phyloP scores from a whole-genome alignment of 2,113 vertebrate genomes.

The Cynocephalus volans region DNA sequence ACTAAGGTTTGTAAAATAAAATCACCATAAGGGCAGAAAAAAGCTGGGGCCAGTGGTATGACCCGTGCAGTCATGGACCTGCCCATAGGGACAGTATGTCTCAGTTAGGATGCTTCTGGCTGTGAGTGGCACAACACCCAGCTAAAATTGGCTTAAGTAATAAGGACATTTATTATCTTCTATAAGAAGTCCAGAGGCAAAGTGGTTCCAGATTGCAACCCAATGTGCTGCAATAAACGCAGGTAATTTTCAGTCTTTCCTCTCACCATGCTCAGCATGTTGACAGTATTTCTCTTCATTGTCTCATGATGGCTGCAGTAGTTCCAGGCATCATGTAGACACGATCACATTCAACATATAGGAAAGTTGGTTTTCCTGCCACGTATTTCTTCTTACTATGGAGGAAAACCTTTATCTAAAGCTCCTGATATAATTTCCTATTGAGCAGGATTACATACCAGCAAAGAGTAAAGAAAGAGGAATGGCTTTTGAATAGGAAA shows the following conservation, averaged over 20 bases:
- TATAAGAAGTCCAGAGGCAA: not conserved
- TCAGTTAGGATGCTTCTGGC: not conserved
- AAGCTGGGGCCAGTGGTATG: not conserved
- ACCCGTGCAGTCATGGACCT: not conserved
- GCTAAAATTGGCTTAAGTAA: not conserved
- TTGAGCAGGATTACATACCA: not conserved
- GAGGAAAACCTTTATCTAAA: not conserved
- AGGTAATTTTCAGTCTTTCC: not conserved
- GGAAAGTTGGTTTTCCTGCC: not conserved
- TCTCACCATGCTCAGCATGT: not conserved
- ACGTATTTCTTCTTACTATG: not conserved
- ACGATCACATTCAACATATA: not conserved
- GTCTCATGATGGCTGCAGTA: not conserved
- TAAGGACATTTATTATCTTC: not conserved
- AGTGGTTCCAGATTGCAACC: not conserved
- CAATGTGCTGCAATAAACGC: not conserved
- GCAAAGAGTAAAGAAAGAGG: not conserved
- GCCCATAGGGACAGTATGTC: not conserved
- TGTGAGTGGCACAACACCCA: not conserved
- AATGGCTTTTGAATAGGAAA: not conserved
- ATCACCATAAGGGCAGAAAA: not conserved
- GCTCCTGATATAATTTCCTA: not conserved
- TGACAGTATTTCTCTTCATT: not conserved
- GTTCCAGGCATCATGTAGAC: not conserved
- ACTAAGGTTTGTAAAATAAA: not conserved